These are phyloP conservation scores for Karalla daura DNA, from an alignment of 2,797 vertebrate genomes.

Conservation along the genomic window DNA sequence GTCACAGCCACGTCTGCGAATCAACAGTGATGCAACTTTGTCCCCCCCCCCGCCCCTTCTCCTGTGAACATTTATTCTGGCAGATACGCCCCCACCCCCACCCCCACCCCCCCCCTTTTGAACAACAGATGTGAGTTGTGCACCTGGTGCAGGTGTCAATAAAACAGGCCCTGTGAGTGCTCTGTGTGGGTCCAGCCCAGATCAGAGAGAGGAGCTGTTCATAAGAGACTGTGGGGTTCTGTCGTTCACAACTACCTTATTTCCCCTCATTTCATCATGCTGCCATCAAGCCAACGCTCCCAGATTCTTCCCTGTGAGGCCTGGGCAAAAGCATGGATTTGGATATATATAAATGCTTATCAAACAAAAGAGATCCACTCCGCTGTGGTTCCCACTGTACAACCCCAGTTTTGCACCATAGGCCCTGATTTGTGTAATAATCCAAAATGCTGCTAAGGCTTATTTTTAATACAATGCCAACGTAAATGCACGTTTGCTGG, in stretches of 20 bases:
- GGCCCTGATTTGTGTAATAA: neutral
- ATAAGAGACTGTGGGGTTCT: constrained; percentile 87
- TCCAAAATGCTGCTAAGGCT: neutral
- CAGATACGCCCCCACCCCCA: constrained; percentile 36
- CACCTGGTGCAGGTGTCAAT: constrained; percentile 70
- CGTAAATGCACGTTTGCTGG: neutral
- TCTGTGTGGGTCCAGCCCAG: constrained; percentile 65
- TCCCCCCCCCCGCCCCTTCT: no score
- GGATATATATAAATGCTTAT: constrained; percentile 19
- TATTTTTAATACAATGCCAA: neutral
- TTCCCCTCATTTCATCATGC: constrained; percentile 78
- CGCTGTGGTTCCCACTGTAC: neutral
- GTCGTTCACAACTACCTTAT: constrained; percentile 78
- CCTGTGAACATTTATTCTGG: constrained; percentile 44
- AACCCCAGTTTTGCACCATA: neutral
- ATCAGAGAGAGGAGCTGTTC: constrained; percentile 78
- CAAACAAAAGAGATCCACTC: constrained; percentile 13
- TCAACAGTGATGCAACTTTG: constrained; percentile 51
- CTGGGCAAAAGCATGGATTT: constrained; percentile 54
- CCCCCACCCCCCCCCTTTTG: constrained; percentile 57
- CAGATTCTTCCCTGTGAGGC: constrained; percentile 34
- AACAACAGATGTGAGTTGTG: constrained; percentile 60
- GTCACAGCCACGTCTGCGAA: constrained; percentile 44
- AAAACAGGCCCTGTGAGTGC: constrained; percentile 46
- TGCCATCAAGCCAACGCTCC: constrained; percentile 58